Conservation (phyloP, 1,140 invertebrate species). For the Neotoxoptera formosana region DNA sequence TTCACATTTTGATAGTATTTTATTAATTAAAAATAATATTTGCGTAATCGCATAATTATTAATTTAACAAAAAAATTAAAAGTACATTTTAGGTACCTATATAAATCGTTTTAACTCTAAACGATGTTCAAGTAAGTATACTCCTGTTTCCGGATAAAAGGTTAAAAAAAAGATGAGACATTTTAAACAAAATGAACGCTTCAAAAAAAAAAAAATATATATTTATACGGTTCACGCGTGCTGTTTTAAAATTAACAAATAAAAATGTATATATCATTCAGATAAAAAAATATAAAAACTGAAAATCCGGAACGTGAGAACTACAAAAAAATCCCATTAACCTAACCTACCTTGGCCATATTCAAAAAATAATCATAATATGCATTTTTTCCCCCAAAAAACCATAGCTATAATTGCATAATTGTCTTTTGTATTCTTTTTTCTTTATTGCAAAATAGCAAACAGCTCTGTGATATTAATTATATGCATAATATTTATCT, state of each 20-base stretch:
- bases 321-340: slow-evolving; percentile 8
- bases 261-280: background rate
- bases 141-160: background rate
- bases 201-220: background rate
- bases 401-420: background rate
- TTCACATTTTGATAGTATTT: background rate
- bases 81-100: background rate
- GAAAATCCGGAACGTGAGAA: background rate
- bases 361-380: background rate
- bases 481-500: background rate
- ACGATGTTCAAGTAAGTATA: background rate
- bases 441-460: background rate
- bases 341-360: background rate
- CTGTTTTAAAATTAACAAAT: background rate
- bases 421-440: background rate
- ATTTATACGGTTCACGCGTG: background rate
- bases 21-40: background rate
- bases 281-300: background rate
- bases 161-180: background rate
- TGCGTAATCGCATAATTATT: background rate
- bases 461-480: background rate
- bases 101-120: background rate
- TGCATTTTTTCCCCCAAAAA: background rate
- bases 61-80: background rate
- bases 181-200: background rate